These are phyloP conservation scores for Pantelozetes paolii DNA, from an alignment of 2,888 invertebrate species.

Conservation along the genomic window DNA sequence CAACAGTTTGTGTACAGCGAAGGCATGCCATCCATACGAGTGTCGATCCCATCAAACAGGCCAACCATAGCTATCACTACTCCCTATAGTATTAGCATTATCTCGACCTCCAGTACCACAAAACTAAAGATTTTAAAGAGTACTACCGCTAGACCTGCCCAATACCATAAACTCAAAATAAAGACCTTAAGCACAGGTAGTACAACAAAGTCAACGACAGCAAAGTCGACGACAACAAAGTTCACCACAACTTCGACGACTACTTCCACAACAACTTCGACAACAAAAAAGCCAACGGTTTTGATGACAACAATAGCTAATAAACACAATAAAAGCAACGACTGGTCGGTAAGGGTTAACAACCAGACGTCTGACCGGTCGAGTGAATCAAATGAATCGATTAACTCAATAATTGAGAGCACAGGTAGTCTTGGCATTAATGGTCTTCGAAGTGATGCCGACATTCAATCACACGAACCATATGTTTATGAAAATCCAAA, in stretches of 20 bases:
- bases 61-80: slow-evolving; percentile 18
- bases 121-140: not conserved
- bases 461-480: not conserved
- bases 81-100: slow-evolving; percentile 1
- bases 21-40: slow-evolving; percentile 43
- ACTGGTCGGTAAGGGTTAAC: slow-evolving; percentile 27
- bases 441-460: not conserved
- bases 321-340: slow-evolving; percentile 17
- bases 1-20: slow-evolving; percentile 44
- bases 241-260: not conserved
- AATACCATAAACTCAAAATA: slow-evolving; percentile 25
- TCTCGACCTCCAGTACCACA: slow-evolving; percentile 1
- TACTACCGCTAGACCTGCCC: slow-evolving; percentile 21
- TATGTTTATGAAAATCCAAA: not conserved
- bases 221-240: slow-evolving; percentile 32
- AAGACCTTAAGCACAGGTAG: slow-evolving; percentile 19
- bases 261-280: slow-evolving; percentile 30
- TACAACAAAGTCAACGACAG: slow-evolving; percentile 15
- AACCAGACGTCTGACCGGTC: slow-evolving; percentile 1
- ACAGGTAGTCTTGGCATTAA: not conserved
- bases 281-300: slow-evolving; percentile 12
- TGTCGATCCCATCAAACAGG: slow-evolving; percentile 40
- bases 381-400: slow-evolving; percentile 1
- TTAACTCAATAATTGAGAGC: not conserved
- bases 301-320: slow-evolving; percentile 10